Conservation (phyloP, 2,797 vertebrate genomes). For the Amphiprion clarkii region DNA sequence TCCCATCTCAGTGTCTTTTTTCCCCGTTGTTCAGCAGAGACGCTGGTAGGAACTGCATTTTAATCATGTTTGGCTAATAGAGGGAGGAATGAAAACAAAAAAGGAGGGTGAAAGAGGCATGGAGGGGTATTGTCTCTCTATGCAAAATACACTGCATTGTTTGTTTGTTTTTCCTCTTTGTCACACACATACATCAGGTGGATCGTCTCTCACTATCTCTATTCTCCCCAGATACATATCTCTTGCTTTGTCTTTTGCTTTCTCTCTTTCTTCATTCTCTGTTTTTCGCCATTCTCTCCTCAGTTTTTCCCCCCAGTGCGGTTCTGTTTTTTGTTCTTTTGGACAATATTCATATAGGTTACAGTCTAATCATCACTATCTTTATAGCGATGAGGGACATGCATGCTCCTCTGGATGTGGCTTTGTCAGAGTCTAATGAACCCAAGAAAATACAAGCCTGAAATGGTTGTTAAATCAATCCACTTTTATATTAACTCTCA, state of each 20-base stretch:
- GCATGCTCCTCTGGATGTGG: background rate
- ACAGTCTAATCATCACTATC: slow-evolving; percentile 15
- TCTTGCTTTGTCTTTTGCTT: slow-evolving; percentile 63
- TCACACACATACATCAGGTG: slow-evolving; percentile 71
- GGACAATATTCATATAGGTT: background rate
- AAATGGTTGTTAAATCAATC: background rate
- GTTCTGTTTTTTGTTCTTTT: slow-evolving; percentile 20
- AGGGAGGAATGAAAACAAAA: slow-evolving; percentile 73
- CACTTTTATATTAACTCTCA: background rate
- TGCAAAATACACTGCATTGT: slow-evolving; percentile 78
- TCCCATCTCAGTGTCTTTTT: slow-evolving; percentile 52
- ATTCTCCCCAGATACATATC: slow-evolving; percentile 66
- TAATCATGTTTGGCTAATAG: slow-evolving; percentile 87
- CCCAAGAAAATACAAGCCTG: background rate
- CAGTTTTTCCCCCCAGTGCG: slow-evolving; percentile 35
- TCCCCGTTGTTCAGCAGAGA: slow-evolving; percentile 69
- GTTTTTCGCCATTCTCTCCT: slow-evolving; percentile 37
- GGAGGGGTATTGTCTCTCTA: slow-evolving; percentile 78
- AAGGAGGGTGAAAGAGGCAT: slow-evolving; percentile 76
- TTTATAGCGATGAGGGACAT: slow-evolving; percentile 15
- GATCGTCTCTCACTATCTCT: slow-evolving; percentile 66
- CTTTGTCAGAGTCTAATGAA: background rate
- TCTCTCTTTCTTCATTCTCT: slow-evolving; percentile 51
- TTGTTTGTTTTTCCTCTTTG: slow-evolving; percentile 75
- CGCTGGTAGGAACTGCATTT: slow-evolving; percentile 83